phyloP scores from a whole-genome alignment of 2,113 vertebrate species.

The Barnardius zonarius region DNA sequence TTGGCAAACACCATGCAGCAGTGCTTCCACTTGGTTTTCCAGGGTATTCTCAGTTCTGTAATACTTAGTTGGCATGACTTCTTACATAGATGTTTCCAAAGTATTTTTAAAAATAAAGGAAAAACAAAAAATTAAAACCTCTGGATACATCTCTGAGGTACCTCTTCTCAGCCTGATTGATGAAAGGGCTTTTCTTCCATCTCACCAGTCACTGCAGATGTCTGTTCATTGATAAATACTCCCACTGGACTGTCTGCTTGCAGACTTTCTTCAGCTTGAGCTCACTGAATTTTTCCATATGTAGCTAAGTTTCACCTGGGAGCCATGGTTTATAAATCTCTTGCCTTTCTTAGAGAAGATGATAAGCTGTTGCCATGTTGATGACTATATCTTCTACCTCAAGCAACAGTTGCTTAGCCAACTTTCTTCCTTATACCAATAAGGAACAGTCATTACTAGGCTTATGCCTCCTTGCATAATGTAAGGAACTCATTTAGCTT shows the following conservation, averaged over 20 bases:
- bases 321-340: background rate
- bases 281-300: background rate
- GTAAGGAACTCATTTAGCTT: too few species aligned
- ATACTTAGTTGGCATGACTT: background rate
- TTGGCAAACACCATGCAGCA: background rate
- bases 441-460: background rate
- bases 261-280: background rate
- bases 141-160: background rate
- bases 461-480: background rate
- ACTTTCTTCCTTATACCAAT: background rate
- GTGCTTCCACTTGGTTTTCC: constrained; percentile 13
- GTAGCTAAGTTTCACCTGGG: background rate
- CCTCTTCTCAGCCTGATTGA: background rate
- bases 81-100: background rate
- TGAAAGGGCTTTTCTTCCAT: background rate
- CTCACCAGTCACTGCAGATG: background rate
- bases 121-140: background rate
- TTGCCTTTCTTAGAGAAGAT: background rate
- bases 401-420: background rate
- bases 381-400: background rate
- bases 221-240: background rate
- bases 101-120: background rate
- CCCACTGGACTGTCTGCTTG: background rate
- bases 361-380: background rate
- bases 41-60: background rate